Base-by-base conservation (phyloP, 1,140 invertebrate species). In the Drosophila ogumai region DNA sequence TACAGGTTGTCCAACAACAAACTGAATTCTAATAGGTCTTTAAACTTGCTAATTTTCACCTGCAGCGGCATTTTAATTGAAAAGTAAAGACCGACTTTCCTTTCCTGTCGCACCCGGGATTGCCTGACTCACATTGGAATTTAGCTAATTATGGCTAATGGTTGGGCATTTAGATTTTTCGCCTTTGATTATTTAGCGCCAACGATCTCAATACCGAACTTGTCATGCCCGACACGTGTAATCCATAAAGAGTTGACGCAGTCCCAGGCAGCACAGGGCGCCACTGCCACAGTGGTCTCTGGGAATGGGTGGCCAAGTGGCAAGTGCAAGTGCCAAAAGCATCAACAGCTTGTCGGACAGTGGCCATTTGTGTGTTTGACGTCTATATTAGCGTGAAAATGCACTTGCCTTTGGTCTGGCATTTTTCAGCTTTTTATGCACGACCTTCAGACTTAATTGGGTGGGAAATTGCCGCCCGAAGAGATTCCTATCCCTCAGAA, bases 171-270 rank as follows among this genome's bases (percentile, higher is more conserved):
- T 28, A 54, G 36, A 65, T 79, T 10, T 34, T 17, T 44, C 49
- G 58, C 64, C 66, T 76, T 82, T 86, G 41, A 82, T 72, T 66
- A 74, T 75, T 69, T 34, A 58, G 65, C 80, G 67, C 32, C 59
- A 43, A 36, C 60, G 49, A 75, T 60, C 31, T 50, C 41, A 57
- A 65, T 56, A 57, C 46, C 55, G 44, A 36, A 75, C 32, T 88
- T 80, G 64, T 46, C 57, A 87, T 84, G 64, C 84, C 57, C n/a
- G 46, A 52, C 85, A 87, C 84, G 85, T 88, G 80, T 78, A 80
- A 71, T 65, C 85, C 81, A 88, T 87, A 87, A 88, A 80, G 49
- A 61, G 65, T 84, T 80, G 80, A 80, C 72, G 65, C 68, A 81
- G 54, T 82, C 64, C 64, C 63, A 22, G 12, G 12, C 25, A 43